Conservation (phyloP, 2,797 vertebrate species). For the Myotis vivesi region DNA sequence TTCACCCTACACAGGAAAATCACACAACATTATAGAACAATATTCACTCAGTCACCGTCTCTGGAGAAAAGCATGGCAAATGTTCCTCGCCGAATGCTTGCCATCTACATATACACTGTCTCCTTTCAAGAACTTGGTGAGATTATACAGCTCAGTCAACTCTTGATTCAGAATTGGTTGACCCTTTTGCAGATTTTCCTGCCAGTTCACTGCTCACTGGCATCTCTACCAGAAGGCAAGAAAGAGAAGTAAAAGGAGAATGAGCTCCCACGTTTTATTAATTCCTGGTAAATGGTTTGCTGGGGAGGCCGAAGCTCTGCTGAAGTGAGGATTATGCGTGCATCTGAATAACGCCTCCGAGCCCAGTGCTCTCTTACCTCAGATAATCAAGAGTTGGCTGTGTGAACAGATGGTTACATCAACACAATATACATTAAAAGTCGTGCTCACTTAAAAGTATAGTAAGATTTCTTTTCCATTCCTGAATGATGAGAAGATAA, state of each 20-base stretch:
- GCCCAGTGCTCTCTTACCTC: neutral
- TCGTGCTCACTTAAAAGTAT: constrained; percentile 58
- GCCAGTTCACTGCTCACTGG: neutral
- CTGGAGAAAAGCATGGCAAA: constrained; percentile 58
- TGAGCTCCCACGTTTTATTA: neutral
- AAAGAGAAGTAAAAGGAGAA: neutral
- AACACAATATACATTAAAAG: constrained; percentile 44
- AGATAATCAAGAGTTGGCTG: constrained; percentile 72
- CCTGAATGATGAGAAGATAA: constrained; percentile 72
- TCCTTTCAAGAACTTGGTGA: neutral
- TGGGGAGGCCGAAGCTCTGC: neutral
- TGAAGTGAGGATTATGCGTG: neutral
- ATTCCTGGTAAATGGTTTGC: neutral
- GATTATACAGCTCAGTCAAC: constrained; percentile 60
- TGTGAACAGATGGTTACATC: constrained; percentile 62
- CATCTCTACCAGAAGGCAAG: neutral
- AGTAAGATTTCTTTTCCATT: constrained; percentile 74
- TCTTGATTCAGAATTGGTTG: constrained; percentile 56
- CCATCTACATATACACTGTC: neutral
- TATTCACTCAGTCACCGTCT: constrained; percentile 59
- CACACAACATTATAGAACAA: constrained; percentile 91
- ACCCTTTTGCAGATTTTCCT: neutral
- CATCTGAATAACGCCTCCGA: neutral
- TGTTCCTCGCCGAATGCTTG: constrained; percentile 51
- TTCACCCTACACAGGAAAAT: constrained; percentile 99